phyloP scores from a whole-genome alignment of 2,888 invertebrate species.

The Drosophila meridionalis region DNA sequence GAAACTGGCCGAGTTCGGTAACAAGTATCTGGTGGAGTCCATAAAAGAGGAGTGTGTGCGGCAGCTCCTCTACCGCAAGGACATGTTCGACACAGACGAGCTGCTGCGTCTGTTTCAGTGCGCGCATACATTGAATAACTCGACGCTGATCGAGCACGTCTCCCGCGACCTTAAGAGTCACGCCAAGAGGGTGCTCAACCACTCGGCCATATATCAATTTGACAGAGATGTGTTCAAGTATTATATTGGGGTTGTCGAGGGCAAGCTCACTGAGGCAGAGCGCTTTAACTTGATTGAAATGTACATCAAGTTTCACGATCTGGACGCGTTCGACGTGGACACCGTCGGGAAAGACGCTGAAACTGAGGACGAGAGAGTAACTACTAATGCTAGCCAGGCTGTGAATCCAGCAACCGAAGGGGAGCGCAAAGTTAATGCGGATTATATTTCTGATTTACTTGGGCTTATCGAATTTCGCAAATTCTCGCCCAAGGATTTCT shows the following conservation, averaged over 20 bases:
- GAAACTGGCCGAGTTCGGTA: constrained; percentile 12
- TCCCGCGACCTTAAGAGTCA: not conserved
- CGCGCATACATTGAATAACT: constrained; percentile 4
- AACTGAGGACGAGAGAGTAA: not conserved
- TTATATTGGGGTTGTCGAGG: not conserved
- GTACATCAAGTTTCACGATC: constrained; percentile 2
- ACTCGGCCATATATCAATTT: constrained; percentile 4
- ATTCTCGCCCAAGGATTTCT: constrained; percentile 34
- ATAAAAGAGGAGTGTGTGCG: constrained; percentile 9
- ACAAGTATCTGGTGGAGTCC: constrained; percentile 16
- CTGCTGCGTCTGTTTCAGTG: constrained; percentile 13
- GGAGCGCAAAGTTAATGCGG: not conserved
- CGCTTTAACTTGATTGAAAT: constrained; percentile 15
- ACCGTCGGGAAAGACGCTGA: not conserved
- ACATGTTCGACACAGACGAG: constrained; percentile 6
- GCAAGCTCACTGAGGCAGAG: not conserved
- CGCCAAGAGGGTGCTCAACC: not conserved
- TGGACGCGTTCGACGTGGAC: not conserved
- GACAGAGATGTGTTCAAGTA: constrained; percentile 3
- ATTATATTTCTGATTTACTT: constrained; percentile 2
- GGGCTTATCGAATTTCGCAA: constrained; percentile 27
- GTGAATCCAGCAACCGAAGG: not conserved
- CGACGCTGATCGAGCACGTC: not conserved
- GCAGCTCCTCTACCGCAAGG: not conserved
- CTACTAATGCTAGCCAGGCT: not conserved